A percentile compares a stretch with the other conserved stretches of the same genome.
phyloP scores from a whole-genome alignment of 2,888 invertebrate species.

The Lasius platythorax region DNA sequence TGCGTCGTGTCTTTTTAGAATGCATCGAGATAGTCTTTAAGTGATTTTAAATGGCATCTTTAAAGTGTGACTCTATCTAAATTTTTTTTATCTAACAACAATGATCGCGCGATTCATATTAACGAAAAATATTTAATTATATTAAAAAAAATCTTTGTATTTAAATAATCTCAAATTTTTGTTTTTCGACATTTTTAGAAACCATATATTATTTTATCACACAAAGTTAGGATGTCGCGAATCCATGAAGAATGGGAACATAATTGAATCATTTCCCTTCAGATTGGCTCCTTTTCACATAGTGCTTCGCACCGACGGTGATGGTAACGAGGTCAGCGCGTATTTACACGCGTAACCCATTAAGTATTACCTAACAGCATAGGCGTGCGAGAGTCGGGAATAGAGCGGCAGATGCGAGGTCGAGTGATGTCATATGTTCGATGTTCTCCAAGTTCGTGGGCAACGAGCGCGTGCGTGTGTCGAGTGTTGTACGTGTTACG shows the following conservation, averaged over 20 bases:
- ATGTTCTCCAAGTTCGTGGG: constrained; percentile 73
- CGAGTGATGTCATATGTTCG: constrained; percentile 70
- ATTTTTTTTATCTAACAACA: not conserved
- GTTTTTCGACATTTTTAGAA: not conserved
- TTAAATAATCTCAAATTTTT: not conserved
- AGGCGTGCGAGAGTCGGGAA: constrained; percentile 64
- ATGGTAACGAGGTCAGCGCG: constrained; percentile 42
- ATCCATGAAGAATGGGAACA: not conserved
- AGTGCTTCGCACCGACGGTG: not conserved
- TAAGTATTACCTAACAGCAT: constrained; percentile 67
- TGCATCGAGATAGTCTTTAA: not conserved
- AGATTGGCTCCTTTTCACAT: constrained; percentile 22
- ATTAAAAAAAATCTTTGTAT: not conserved
- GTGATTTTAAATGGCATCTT: not conserved
- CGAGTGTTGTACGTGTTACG: not conserved
- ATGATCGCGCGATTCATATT: not conserved
- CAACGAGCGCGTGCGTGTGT: constrained; percentile 35
- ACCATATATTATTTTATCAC: not conserved
- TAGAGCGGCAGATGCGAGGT: constrained; percentile 70
- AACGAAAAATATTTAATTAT: not conserved
- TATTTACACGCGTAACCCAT: constrained; percentile 58
- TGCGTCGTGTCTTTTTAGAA: not conserved
- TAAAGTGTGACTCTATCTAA: not conserved
- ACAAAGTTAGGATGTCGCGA: not conserved
- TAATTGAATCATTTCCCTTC: constrained; percentile 38